These are phyloP conservation scores for Cyrtorhinus lividipennis DNA, from an alignment of 1,140 invertebrate genomes.

Conservation along the genomic window DNA sequence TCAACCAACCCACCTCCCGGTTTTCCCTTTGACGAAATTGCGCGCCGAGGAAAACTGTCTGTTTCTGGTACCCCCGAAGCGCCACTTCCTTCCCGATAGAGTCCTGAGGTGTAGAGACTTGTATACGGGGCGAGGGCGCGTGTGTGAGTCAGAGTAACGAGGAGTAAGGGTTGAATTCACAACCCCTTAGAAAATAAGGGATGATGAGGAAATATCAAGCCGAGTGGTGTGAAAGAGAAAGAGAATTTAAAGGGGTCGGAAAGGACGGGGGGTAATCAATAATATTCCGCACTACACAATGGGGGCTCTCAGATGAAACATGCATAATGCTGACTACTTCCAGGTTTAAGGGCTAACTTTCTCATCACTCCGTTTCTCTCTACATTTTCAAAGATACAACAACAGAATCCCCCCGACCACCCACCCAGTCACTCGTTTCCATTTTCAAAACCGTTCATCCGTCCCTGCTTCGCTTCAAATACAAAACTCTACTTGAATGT, in stretches of 20 bases:
- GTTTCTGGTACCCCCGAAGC: no score
- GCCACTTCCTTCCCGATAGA: no score
- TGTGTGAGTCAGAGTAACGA: slow-evolving; percentile 18
- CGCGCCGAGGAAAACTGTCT: no score
- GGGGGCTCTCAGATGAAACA: neutral
- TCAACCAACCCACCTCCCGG: neutral
- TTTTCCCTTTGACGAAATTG: neutral
- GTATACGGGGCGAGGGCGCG: neutral
- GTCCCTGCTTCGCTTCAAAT: no score
- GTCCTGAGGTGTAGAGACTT: neutral
- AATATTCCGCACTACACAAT: neutral
- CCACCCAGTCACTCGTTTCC: neutral
- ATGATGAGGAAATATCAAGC: slow-evolving; percentile 20
- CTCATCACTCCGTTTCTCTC: neutral
- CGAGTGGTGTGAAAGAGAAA: neutral
- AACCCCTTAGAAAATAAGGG: slow-evolving; percentile 22
- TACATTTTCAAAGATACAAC: neutral
- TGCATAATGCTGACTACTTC: neutral
- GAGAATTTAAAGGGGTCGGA: neutral
- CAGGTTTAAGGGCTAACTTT: neutral
- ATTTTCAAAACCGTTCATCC: no score
- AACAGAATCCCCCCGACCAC: neutral
- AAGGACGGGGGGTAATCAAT: neutral
- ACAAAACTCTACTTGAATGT: no score
- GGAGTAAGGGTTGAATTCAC: slow-evolving; percentile 15